Evolutionary conservation across 1,140 invertebrate genomes (phyloP).

Genomic region (Cydia strobilella): DNA sequence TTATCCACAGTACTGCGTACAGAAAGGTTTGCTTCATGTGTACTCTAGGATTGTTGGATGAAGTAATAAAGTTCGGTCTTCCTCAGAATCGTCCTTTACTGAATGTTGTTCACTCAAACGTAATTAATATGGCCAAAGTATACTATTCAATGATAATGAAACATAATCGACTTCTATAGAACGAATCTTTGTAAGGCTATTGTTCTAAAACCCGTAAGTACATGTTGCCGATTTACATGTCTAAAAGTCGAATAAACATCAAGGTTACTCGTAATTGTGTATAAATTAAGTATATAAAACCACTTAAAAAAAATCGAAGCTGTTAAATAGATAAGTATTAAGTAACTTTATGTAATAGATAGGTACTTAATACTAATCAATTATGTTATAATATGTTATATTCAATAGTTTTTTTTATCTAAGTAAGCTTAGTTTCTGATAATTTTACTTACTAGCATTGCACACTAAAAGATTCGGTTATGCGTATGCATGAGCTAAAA

Average conservation of each 20-base stretch:
- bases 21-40: background rate
- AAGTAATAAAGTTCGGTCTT: background rate
- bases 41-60: background rate
- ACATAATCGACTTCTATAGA: background rate
- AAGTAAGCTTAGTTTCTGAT: background rate
- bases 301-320: too few species aligned
- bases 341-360: too few species aligned
- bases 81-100: background rate
- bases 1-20: background rate
- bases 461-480: background rate
- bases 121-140: background rate
- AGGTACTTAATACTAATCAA: too few species aligned
- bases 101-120: background rate
- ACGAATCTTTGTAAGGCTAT: background rate
- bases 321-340: too few species aligned
- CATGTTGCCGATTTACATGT: too few species aligned
- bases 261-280: too few species aligned
- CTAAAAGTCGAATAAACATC: too few species aligned
- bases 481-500: background rate
- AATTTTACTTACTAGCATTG: background rate
- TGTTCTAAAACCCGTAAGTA: background rate
- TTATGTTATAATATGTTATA: too few species aligned
- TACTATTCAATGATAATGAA: background rate
- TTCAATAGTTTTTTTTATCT: too few species aligned
- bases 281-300: too few species aligned